Base-by-base conservation (phyloP, 2,888 invertebrate species). In the Nymphalis urticae region DNA sequence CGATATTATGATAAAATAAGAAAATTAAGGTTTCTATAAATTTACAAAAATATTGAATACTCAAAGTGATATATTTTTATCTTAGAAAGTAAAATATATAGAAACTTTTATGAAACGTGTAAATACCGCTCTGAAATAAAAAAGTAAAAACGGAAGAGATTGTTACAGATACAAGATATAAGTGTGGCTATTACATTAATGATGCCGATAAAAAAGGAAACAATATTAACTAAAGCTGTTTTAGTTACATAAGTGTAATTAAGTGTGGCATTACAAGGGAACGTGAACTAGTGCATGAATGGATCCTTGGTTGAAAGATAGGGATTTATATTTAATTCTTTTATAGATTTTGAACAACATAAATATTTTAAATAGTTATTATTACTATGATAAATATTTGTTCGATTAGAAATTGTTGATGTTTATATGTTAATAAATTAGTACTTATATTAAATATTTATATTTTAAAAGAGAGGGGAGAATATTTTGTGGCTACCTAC, bases 111-210 rank as follows among this genome's bases (percentile, higher is more conserved):
- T 56, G 9, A n/a, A 17, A 56, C 32, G 9, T 32, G 32, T 10
- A 48, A 9, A 61, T 42, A 61, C n/a, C 9, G 51, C 19, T 58
- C 21, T 53, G 16, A 61, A 9, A 69, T 36, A 69, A 69, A 69
- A 42, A 69, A 65, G 50, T 27, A 54, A 54, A 62, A 72, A 69
- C 69, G 71, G 71, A 71, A 69, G 64, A 50, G 67, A 72, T 60
- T 70, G 70, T 72, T 67, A 72, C 67, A 72, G 60, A 69, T 69
- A 72, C 67, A 50, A 72, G 53, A 54, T 69, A 64, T 67, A 69
- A 67, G 64, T 56, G 66, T 66, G 36, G 62, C 66, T 66, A 72
- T 72, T 70, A 72, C 59, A 66, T 67, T 71, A 71, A 72, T 72
- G 72, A 72, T 54, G 58, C 50, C 61, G 13, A 63, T 65, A 69